Percentiles rank a stretch among this genome's conserved stretches.
Evolutionary conservation across 2,113 vertebrate species (phyloP).

Genomic region (Setophaga petechia): DNA sequence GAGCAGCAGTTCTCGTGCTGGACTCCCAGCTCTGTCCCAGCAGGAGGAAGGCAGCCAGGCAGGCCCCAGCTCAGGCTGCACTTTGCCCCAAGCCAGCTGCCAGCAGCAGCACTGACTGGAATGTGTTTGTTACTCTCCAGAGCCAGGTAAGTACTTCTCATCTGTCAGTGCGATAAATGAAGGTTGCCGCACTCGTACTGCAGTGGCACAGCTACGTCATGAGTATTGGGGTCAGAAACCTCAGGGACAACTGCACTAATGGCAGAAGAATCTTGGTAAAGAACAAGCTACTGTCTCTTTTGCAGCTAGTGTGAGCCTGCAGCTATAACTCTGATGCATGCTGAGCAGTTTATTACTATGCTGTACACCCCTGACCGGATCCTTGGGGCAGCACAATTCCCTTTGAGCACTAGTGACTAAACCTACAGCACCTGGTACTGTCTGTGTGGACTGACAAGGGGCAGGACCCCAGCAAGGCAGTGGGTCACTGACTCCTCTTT

Average conservation of each 20-base stretch:
- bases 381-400: not conserved
- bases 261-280: conserved; percentile 19
- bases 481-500: not conserved
- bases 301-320: not conserved
- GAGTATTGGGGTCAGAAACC: conserved; percentile 8
- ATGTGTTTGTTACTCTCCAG: not conserved
- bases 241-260: not conserved
- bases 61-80: not conserved
- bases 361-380: not conserved
- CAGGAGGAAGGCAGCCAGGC: not conserved
- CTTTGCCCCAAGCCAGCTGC: not conserved
- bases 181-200: not conserved
- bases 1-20: not conserved
- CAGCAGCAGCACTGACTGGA: not conserved
- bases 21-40: not conserved
- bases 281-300: conserved; percentile 20
- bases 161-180: conserved; percentile 13
- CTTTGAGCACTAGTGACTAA: not conserved
- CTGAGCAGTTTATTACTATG: not conserved
- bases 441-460: not conserved
- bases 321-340: not conserved
- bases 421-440: not conserved
- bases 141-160: not conserved
- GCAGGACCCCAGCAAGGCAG: not conserved
- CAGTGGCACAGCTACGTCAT: conserved; percentile 30